Conservation (phyloP, 2,113 vertebrate species). For the Erythrolamprus reginae region DNA sequence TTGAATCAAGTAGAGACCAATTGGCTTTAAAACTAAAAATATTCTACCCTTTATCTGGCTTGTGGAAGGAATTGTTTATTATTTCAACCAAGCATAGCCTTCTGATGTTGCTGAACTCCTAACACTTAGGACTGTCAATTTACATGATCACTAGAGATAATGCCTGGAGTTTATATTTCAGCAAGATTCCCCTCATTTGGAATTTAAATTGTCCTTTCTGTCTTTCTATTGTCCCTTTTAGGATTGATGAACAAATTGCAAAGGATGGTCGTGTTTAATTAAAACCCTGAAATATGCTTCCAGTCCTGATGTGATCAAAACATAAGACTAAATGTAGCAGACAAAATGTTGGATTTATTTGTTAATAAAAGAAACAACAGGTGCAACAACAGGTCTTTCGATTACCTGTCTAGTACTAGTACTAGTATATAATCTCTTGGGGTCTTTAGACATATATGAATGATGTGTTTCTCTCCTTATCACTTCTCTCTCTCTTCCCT, state of each 20-base stretch:
- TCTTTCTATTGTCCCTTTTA: background rate
- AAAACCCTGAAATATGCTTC: background rate
- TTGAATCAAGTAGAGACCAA: background rate
- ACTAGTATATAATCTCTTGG: background rate
- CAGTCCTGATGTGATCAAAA: background rate
- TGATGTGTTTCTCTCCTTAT: slow-evolving; percentile 26
- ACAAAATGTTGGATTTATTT: background rate
- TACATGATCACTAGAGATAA: background rate
- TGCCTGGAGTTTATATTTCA: background rate
- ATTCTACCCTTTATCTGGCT: background rate
- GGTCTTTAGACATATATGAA: background rate
- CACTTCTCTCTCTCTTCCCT: background rate
- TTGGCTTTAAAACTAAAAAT: background rate
- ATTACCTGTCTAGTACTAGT: background rate
- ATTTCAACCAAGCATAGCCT: background rate
- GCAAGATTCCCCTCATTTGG: background rate
- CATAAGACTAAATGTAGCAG: background rate
- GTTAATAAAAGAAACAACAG: slow-evolving; percentile 22
- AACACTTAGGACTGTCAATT: background rate
- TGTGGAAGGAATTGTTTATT: background rate
- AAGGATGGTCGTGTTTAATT: background rate
- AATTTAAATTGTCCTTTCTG: background rate
- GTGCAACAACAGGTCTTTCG: background rate
- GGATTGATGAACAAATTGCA: background rate
- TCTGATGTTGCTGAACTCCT: background rate